These are phyloP conservation scores for Chinchilla lanigera DNA, from an alignment of 2,113 vertebrate species.

Conservation along the genomic window DNA sequence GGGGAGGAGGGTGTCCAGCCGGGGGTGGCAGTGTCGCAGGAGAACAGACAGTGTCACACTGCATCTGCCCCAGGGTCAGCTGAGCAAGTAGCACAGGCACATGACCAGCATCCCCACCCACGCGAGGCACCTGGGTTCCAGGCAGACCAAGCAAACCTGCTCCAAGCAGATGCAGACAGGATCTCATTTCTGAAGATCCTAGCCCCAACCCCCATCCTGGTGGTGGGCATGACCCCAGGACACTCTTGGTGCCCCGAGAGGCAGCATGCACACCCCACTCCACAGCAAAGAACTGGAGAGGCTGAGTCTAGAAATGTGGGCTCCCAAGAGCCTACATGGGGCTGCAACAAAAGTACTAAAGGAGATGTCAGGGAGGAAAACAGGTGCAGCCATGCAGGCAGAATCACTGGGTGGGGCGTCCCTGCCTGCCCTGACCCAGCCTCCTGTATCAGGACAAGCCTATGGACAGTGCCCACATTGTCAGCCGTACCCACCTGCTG, in stretches of 20 bases:
- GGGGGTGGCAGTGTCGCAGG: background rate
- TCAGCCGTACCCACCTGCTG: background rate
- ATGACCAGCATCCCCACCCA: background rate
- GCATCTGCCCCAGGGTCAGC: background rate
- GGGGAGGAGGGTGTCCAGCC: background rate
- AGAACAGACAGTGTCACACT: background rate
- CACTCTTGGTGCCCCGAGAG: background rate
- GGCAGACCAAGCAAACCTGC: background rate
- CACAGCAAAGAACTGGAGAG: background rate
- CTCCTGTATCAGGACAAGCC: background rate
- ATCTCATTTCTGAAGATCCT: background rate
- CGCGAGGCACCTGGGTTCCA: background rate
- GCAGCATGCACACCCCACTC: background rate
- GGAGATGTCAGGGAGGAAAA: background rate
- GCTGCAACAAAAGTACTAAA: background rate
- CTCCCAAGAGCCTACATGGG: background rate
- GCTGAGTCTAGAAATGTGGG: background rate
- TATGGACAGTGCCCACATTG: background rate
- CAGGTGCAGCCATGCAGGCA: background rate
- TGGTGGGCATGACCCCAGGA: background rate
- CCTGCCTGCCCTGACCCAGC: background rate
- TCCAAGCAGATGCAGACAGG: background rate
- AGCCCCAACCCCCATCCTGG: background rate
- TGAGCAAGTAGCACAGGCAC: background rate
- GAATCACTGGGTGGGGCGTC: background rate